Evolutionary conservation across 2,113 vertebrate genomes (phyloP).

Genomic region (Columbina picui): DNA sequence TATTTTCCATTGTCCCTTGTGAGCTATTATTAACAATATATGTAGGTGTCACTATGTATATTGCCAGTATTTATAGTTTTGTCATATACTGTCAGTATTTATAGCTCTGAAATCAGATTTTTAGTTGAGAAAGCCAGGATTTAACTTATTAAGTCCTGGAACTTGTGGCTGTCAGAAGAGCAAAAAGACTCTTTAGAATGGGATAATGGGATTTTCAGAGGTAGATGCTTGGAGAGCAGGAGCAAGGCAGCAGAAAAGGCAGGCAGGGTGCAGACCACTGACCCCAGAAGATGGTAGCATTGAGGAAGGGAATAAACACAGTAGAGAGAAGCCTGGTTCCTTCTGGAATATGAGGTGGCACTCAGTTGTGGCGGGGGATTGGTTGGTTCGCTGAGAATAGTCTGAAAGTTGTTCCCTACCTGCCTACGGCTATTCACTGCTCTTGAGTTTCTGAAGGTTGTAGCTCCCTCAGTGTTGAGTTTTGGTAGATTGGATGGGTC

Average conservation of each 20-base stretch:
- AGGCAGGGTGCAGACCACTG: not conserved
- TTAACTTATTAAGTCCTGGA: constrained; percentile 21
- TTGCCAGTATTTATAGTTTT: constrained; percentile 58
- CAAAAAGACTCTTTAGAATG: not conserved
- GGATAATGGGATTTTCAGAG: not conserved
- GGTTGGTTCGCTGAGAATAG: not conserved
- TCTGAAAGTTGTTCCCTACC: not conserved
- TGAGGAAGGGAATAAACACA: not conserved
- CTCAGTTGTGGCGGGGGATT: not conserved
- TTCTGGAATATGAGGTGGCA: not conserved
- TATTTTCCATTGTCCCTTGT: constrained; percentile 47
- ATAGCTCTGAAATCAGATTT: constrained; percentile 25
- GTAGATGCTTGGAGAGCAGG: not conserved
- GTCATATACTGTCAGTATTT: constrained; percentile 51
- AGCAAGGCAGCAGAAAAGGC: not conserved
- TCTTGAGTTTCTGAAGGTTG: not conserved
- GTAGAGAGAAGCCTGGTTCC: not conserved
- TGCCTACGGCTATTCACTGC: not conserved
- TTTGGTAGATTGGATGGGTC: not conserved
- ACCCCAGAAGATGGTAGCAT: not conserved
- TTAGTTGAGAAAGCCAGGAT: not conserved
- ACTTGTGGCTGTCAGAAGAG: not conserved
- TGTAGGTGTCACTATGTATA: constrained; percentile 50
- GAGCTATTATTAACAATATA: constrained; percentile 41
- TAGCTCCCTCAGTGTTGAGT: not conserved